Evolutionary conservation across 2,113 vertebrate species (phyloP).

Genomic region (Tachuris rubrigastra): DNA sequence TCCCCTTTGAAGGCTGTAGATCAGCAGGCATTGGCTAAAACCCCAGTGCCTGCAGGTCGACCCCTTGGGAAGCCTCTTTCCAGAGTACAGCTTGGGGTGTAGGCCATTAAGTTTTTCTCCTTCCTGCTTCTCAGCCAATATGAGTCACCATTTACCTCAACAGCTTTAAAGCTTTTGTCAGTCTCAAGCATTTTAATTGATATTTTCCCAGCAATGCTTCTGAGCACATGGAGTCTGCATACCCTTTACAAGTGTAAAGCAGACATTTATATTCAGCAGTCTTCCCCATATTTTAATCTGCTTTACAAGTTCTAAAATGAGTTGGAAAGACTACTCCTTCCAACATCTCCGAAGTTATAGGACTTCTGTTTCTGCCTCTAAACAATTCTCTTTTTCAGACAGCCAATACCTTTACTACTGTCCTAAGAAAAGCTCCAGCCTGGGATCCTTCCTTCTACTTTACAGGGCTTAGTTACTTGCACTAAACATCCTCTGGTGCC

Average conservation of each 20-base stretch:
- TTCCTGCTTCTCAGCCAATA: not conserved
- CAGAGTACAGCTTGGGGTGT: not conserved
- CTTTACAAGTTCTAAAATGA: not conserved
- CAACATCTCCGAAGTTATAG: not conserved
- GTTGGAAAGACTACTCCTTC: not conserved
- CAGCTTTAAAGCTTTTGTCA: not conserved
- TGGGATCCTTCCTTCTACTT: not conserved
- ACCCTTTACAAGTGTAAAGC: not conserved
- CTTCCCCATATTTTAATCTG: not conserved
- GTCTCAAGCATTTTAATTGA: not conserved
- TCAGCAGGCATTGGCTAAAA: not conserved
- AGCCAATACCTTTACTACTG: not conserved
- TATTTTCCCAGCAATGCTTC: slow-evolving; percentile 12
- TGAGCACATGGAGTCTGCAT: not conserved
- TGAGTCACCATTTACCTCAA: slow-evolving; percentile 15
- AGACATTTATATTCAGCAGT: not conserved
- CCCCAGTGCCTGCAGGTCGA: not conserved
- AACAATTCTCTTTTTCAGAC: not conserved
- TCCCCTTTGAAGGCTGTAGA: not conserved
- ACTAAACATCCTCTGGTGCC: not conserved
- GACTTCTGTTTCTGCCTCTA: not conserved
- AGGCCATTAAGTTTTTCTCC: not conserved
- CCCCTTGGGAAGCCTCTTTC: not conserved
- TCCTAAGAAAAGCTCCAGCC: not conserved
- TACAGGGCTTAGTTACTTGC: not conserved